Base-by-base conservation (phyloP, 2,797 vertebrate species). In the Peromyscus melanophrys region DNA sequence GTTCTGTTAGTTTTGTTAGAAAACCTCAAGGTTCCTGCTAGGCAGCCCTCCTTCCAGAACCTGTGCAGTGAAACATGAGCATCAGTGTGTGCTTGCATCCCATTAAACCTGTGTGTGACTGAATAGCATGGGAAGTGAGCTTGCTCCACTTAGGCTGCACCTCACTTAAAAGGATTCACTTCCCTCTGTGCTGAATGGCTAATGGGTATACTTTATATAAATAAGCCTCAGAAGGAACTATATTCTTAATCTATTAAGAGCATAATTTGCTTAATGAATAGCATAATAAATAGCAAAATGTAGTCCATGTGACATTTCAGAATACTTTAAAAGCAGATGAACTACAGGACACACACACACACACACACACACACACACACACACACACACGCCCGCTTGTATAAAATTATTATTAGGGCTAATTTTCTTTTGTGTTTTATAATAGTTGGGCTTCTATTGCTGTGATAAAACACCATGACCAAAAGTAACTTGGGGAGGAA, bases 1-100 rank as follows among this genome's bases (percentile, higher is more conserved):
- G 11, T 89, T 88, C n/a, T 59, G n/a, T 23, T 40, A 75, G 71
- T 94, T 93, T 94, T 89, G 16, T 92, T 94, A 91, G 75, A 86
- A 95, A 97, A 43, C 37, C 23, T 27, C 7, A 34, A 21, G 31
- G 65, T 27, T 8, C 40, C 21, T 67, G 46, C 34, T 88, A 31
- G 63, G 88, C 75, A 92, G 46, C 61, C 6, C 13, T 77, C 84
- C 43, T 90, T 61, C 84, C 69, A 84, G 92, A 93, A 81, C 1
- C n/a, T 63, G 78, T 52, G 52, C 65, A 46, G 46, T 80, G 76
- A 84, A 89, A 95, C 52, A 69, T 12, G 61, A 80, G 25, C n/a
- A 31, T 65, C 80, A 29, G 14, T 52, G 12, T 46, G 65, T 31
- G 75, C 59, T 67, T 19, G 43, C 67, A 40, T 59, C 75, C 90